These are phyloP conservation scores for Corythoichthys intestinalis DNA, from an alignment of 2,113 vertebrate species.

Conservation along the genomic window DNA sequence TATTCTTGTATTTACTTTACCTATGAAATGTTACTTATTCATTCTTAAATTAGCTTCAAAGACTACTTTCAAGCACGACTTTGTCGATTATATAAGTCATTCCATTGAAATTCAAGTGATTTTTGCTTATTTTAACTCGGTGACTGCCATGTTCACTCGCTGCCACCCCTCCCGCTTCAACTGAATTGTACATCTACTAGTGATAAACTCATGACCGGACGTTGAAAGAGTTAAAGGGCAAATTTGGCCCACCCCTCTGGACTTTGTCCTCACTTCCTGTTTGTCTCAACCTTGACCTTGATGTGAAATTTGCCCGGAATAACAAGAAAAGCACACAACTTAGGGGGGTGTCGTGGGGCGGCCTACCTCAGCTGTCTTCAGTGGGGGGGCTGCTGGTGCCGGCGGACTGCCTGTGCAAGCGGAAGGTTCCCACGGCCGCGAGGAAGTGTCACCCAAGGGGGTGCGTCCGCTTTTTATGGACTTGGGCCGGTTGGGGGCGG, in stretches of 20 bases:
- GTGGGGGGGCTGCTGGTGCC: slow-evolving; percentile 10
- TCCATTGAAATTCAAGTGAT: too few species aligned
- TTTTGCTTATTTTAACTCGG: too few species aligned
- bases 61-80: too few species aligned
- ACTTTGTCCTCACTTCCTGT: slow-evolving; percentile 34
- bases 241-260: background rate
- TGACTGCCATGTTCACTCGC: too few species aligned
- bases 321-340: background rate
- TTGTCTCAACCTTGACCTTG: slow-evolving; percentile 33
- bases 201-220: too few species aligned
- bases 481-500: background rate
- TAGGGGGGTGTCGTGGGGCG: background rate
- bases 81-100: too few species aligned
- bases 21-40: too few species aligned
- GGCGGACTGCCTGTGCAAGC: slow-evolving; percentile 21
- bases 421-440: slow-evolving; percentile 32
- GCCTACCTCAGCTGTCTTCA: slow-evolving; percentile 38
- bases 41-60: too few species aligned
- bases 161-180: too few species aligned
- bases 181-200: too few species aligned
- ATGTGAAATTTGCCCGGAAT: slow-evolving; percentile 3
- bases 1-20: too few species aligned
- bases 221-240: too few species aligned
- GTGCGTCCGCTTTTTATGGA: slow-evolving; percentile 45
- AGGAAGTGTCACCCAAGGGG: slow-evolving; percentile 32